Evolutionary conservation across 2,113 vertebrate species (phyloP), one percentile per base, ranked within the genome.

Genomic region (Tauraco erythrolophus): DNA sequence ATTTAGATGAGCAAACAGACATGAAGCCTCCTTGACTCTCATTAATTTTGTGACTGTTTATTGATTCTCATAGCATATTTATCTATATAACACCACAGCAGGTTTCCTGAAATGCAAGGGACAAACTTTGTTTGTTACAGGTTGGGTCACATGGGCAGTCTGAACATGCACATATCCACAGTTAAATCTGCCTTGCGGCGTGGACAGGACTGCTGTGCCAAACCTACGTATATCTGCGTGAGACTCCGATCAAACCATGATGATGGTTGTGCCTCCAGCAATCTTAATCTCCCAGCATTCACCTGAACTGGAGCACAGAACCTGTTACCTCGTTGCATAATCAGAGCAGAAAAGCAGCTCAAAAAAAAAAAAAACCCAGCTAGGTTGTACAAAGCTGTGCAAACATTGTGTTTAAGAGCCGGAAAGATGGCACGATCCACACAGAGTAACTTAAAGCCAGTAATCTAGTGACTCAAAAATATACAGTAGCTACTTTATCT

Each of bases 331-430:
- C 58, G 76, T 62, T 68, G 53, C 57, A 46, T 54, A 88, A 93
- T 54, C 45, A 64, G 53, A 89, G 62, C 33, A 84, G 66, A 91
- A 93, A 83, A 51, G 82, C 41, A 66, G 43, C 43, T 79, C 37
- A 6, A 78, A 62, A 51, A 62, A 64, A 6, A 78, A 62, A 51
- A 62, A 64, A 31, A 2, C 23, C 10, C 45, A 46, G 45, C 46
- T 53, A 79, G 1, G 4, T 37, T 88, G 37, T 79, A 46, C 57
- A 88, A 91, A 91, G 51, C n/a, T 57, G 37, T 30, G 66, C 30
- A 96, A 83, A 83, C 37, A 61, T 6, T 19, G 9, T 33, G 9
- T 57, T 88, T 43, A 75, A 58, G 37, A 71, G 71, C 27, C 57
- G 83, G 46, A 71, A 75, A 66, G n/a, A 66, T 31, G n/a, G 19